phyloP scores from a whole-genome alignment of 92 coral and sea anemone genomes.

The Umimayanthus chanpuru region DNA sequence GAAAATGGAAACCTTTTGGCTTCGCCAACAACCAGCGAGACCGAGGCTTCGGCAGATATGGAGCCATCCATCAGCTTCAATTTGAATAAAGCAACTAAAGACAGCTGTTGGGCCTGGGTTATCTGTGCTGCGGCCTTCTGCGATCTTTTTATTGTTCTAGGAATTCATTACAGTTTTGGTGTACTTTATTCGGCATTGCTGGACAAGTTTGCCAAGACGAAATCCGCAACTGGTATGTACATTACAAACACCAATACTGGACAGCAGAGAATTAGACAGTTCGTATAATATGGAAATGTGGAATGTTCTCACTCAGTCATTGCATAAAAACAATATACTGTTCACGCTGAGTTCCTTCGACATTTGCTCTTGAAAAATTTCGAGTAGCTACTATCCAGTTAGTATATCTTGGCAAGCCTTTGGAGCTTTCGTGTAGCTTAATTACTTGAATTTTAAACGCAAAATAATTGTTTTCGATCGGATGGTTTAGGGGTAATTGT shows the following conservation, averaged over 20 bases:
- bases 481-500: background rate
- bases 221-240: conserved; percentile 79
- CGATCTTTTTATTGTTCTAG: conserved; percentile 85
- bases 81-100: conserved; percentile 52
- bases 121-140: conserved; percentile 93
- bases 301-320: too few species aligned
- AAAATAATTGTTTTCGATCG: background rate
- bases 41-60: background rate
- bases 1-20: conserved; percentile 17
- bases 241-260: background rate
- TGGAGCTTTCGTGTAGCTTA: background rate
- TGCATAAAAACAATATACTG: too few species aligned
- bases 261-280: background rate
- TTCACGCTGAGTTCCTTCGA: background rate
- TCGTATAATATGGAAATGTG: too few species aligned
- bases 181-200: conserved; percentile 86
- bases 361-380: too few species aligned
- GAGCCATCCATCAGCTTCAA: background rate
- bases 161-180: conserved; percentile 91
- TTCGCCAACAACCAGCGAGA: background rate
- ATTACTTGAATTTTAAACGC: background rate
- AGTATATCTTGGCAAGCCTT: background rate
- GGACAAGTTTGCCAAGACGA: conserved; percentile 83
- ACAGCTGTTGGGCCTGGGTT: conserved; percentile 90
- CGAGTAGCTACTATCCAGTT: background rate